A percentile compares a stretch with the other conserved stretches of the same genome.
Evolutionary conservation across 2,888 invertebrate genomes (phyloP).

Genomic region (Atrina japonica): DNA sequence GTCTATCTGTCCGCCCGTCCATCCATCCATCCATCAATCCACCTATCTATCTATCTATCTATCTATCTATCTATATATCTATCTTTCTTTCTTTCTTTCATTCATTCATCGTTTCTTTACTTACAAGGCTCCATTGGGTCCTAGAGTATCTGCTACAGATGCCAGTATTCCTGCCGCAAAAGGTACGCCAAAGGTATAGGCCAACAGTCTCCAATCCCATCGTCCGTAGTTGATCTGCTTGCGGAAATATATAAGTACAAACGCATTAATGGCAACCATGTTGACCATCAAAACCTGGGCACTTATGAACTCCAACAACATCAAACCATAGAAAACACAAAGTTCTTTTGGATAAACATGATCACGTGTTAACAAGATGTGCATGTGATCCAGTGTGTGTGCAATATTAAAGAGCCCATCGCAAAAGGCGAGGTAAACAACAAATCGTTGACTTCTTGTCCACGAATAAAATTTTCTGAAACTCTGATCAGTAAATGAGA

Average conservation of each 20-base stretch:
- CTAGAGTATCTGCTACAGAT: constrained; percentile 18
- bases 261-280: constrained; percentile 48
- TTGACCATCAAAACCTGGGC: constrained; percentile 50
- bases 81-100: too few species aligned
- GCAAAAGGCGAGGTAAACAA: constrained; percentile 51
- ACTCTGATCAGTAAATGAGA: constrained; percentile 39
- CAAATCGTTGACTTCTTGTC: constrained; percentile 48
- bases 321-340: constrained; percentile 50
- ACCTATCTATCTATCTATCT: too few species aligned
- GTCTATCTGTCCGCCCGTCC: too few species aligned
- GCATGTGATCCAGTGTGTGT: constrained; percentile 46
- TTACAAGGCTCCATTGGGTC: constrained; percentile 42
- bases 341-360: constrained; percentile 44
- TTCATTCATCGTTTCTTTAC: too few species aligned
- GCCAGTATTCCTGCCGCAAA: constrained; percentile 29
- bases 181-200: constrained; percentile 47
- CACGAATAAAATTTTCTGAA: constrained; percentile 40
- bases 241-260: constrained; percentile 43
- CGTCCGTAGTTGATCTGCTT: constrained; percentile 41
- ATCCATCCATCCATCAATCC: too few species aligned
- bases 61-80: too few species aligned
- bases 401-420: constrained; percentile 46
- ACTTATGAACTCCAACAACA: constrained; percentile 43
- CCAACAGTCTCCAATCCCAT: constrained; percentile 40
- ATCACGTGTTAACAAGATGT: constrained; percentile 40